Percentiles rank a stretch among this genome's conserved stretches.
These are phyloP conservation scores for Drepana arcuata DNA, from an alignment of 1,140 invertebrate genomes.

Conservation along the genomic window DNA sequence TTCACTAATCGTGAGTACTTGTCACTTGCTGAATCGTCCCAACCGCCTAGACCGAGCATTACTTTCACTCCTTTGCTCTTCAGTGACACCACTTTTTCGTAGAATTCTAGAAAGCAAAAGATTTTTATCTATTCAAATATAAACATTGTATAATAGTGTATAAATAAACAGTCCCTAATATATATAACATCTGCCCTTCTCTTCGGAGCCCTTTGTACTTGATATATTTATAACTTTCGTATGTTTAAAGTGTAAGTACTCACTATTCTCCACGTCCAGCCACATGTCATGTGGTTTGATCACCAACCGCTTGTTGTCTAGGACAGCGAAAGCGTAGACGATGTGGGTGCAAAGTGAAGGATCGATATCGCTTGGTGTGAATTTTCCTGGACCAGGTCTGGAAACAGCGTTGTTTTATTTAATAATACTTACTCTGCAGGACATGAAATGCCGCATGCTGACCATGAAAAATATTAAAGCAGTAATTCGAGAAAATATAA, in stretches of 20 bases:
- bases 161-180: no score
- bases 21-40: constrained; percentile 90
- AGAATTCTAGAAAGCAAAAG: constrained; percentile 78
- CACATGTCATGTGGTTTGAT: constrained; percentile 91
- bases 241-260: no score
- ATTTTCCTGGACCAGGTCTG: constrained; percentile 84
- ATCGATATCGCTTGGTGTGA: constrained; percentile 87
- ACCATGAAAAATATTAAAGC: no score
- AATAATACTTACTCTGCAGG: no score
- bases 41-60: constrained; percentile 88
- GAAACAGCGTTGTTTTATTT: no score
- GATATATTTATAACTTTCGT: no score
- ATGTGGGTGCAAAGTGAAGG: constrained; percentile 90
- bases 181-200: no score
- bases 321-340: constrained; percentile 92
- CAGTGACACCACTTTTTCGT: constrained; percentile 83
- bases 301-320: constrained; percentile 81
- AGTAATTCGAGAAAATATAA: no score
- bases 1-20: constrained; percentile 90
- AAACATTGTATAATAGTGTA: no score
- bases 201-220: no score
- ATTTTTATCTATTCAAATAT: no score
- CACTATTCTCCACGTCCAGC: constrained; percentile 90
- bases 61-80: constrained; percentile 86
- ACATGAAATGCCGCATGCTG: no score